Evolutionary conservation across 2,113 vertebrate genomes (phyloP).

Genomic region (Micromys minutus): DNA sequence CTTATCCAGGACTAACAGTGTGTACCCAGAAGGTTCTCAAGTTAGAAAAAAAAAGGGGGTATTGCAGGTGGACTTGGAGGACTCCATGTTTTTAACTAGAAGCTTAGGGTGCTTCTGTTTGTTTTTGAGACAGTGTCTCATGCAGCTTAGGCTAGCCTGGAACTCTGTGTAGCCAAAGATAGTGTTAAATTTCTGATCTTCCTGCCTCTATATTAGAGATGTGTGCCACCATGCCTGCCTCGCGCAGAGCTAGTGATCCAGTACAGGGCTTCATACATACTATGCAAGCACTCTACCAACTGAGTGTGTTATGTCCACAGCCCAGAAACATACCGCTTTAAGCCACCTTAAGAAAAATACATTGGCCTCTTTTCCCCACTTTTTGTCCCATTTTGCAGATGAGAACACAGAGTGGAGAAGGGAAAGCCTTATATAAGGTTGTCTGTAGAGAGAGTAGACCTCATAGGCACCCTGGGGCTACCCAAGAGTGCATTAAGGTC

Average conservation of each 20-base stretch:
- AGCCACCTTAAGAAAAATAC: neutral
- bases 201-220: neutral
- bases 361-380: neutral
- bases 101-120: neutral
- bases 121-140: neutral
- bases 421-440: neutral
- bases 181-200: neutral
- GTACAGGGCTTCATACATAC: neutral
- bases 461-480: neutral
- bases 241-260: too few relatives aligned
- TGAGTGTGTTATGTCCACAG: neutral
- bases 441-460: neutral
- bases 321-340: neutral
- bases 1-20: neutral
- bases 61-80: neutral
- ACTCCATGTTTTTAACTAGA: neutral
- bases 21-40: neutral
- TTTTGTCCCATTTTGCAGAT: neutral
- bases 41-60: neutral
- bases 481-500: fast-evolving
- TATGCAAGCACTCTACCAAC: neutral
- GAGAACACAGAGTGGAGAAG: constrained; percentile 2
- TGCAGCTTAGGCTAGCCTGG: neutral
- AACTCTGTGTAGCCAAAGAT: neutral
- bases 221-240: neutral